Conservation (phyloP, 1,140 invertebrate genomes). For the Elymnias hypermnestra region DNA sequence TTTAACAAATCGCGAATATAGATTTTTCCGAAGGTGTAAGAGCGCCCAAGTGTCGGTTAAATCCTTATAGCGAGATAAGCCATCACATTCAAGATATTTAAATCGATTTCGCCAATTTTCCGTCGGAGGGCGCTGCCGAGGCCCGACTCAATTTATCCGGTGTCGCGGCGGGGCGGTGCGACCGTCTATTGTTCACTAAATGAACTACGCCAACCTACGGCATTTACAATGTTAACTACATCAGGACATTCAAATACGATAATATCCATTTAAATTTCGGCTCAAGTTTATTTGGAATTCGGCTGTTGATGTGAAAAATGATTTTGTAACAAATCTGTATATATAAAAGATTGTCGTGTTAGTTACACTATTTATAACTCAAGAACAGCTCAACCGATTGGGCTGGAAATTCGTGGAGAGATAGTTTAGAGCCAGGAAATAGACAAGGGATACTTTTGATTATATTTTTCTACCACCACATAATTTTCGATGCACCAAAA, state of each 20-base stretch:
- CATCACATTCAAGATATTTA: constrained; percentile 71
- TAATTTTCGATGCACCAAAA: no score
- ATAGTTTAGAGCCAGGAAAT: no score
- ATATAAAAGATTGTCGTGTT: no score
- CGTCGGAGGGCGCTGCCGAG: constrained; percentile 51
- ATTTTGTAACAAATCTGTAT: no score
- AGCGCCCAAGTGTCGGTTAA: constrained; percentile 23
- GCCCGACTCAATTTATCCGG: constrained; percentile 65
- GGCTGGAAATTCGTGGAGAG: no score
- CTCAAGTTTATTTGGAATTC: no score
- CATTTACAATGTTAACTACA: constrained; percentile 55
- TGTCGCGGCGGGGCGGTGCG: constrained; percentile 47
- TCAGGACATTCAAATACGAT: constrained; percentile 41
- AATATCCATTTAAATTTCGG: constrained; percentile 1
- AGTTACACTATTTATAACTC: no score
- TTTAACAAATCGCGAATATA: constrained; percentile 5
- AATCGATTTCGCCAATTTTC: constrained; percentile 74
- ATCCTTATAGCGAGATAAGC: constrained; percentile 56
- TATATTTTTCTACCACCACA: no score
- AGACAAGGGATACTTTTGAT: no score
- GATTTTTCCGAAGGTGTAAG: constrained; percentile 12
- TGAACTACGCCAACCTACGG: constrained; percentile 54
- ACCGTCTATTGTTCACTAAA: constrained; percentile 66
- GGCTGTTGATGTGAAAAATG: no score
- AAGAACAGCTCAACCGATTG: no score